Conservation (phyloP, 2,113 vertebrate species). For the Bombycilla garrulus region DNA sequence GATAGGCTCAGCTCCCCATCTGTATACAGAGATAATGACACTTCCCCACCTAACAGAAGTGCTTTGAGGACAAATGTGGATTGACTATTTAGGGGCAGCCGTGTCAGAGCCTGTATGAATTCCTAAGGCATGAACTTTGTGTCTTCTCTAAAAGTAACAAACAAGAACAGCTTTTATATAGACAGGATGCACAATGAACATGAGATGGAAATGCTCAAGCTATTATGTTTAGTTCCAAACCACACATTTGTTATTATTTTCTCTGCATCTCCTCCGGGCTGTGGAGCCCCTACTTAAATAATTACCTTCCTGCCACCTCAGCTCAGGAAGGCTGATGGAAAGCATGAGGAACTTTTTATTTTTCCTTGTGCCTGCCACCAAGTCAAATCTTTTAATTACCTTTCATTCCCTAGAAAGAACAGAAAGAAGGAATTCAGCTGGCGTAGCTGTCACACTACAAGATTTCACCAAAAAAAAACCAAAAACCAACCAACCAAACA, state of each 20-base stretch:
- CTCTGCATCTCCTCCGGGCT: neutral
- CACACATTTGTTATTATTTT: neutral
- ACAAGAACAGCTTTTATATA: neutral
- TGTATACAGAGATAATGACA: neutral
- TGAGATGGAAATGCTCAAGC: neutral
- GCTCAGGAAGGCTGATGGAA: neutral
- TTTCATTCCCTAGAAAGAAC: neutral
- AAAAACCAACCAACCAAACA: too few relatives aligned
- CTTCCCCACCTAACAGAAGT: neutral
- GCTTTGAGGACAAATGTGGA: neutral
- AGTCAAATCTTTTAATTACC: neutral
- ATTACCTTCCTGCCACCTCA: neutral
- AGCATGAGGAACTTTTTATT: neutral
- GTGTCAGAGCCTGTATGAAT: neutral
- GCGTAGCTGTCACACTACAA: neutral
- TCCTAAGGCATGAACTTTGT: neutral
- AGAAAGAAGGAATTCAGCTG: neutral
- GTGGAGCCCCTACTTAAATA: neutral
- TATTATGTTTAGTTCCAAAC: neutral
- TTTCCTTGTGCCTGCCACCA: neutral
- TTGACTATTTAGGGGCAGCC: neutral
- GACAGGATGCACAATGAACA: neutral
- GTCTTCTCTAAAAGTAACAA: neutral
- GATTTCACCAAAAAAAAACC: neutral
- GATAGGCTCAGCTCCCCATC: neutral